Conservation (phyloP, 2,888 invertebrate species). For the Cosmorhoe ocellata region DNA sequence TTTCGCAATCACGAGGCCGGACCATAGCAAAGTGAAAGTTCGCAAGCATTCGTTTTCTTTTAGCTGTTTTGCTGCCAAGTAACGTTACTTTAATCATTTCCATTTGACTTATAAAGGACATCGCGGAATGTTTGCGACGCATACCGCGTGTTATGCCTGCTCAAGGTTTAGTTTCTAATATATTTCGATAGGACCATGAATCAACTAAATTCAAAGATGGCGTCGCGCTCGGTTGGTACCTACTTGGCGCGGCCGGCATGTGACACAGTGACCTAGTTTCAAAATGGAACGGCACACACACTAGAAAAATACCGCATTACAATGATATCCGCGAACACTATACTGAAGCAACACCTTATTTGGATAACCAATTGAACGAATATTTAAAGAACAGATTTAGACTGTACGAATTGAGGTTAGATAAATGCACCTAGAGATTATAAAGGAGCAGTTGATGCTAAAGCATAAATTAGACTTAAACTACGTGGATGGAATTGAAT, state of each 20-base stretch:
- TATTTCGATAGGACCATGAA: constrained; percentile 55
- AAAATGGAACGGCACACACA: constrained; percentile 78
- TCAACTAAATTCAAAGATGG: constrained; percentile 76
- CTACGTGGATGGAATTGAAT: constrained; percentile 12
- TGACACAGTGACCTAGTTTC: constrained; percentile 80
- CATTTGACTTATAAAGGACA: constrained; percentile 18
- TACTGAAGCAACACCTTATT: constrained; percentile 52
- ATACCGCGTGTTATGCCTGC: constrained; percentile 2
- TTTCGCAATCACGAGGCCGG: constrained; percentile 57
- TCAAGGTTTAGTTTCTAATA: constrained; percentile 28
- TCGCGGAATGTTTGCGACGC: constrained; percentile 3
- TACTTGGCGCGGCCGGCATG: constrained; percentile 73
- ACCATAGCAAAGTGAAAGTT: constrained; percentile 70
- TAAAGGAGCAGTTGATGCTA: background rate
- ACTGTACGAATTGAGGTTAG: constrained; percentile 5
- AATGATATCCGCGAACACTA: constrained; percentile 53
- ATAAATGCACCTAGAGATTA: background rate
- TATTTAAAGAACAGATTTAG: constrained; percentile 29
- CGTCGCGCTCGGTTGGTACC: constrained; percentile 60
- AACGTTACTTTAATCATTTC: constrained; percentile 37
- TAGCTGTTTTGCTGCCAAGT: constrained; percentile 34
- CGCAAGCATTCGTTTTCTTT: constrained; percentile 62
- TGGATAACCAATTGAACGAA: constrained; percentile 41
- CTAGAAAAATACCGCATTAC: constrained; percentile 64
- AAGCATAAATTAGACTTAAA: constrained; percentile 3